Evolutionary conservation across 2,113 vertebrate genomes (phyloP).

Genomic region (Ia io): DNA sequence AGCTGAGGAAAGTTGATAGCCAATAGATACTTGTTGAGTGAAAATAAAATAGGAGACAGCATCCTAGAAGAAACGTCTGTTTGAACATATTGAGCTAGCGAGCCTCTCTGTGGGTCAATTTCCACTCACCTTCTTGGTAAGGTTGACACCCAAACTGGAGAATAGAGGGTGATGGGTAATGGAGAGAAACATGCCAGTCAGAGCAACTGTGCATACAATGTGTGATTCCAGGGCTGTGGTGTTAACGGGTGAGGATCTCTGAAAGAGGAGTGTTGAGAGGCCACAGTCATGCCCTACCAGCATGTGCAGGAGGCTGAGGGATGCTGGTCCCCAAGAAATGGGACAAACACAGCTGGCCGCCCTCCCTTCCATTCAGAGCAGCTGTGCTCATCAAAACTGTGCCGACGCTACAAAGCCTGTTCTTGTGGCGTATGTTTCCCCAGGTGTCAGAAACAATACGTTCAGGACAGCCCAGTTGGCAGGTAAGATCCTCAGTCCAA

Average conservation of each 20-base stretch:
- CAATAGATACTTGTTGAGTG: background rate
- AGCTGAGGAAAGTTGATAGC: background rate
- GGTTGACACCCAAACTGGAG: background rate
- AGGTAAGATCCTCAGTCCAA: conserved; percentile 64
- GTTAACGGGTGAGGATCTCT: conserved; percentile 8
- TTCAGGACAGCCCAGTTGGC: conserved; percentile 54
- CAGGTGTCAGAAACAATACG: conserved; percentile 50
- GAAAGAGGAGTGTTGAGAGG: background rate
- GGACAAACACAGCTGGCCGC: conserved; percentile 31
- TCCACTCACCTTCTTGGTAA: background rate
- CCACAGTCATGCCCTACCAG: background rate
- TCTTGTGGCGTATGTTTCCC: conserved; percentile 6
- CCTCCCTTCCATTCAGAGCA: conserved; percentile 21
- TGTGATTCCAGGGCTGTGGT: background rate
- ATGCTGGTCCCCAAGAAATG: background rate
- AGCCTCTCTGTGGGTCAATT: background rate
- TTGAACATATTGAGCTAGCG: background rate
- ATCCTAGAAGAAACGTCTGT: background rate
- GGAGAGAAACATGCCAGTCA: background rate
- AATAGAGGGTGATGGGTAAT: background rate
- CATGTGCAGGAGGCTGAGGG: background rate
- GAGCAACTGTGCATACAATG: background rate
- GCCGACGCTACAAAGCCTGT: conserved; percentile 40
- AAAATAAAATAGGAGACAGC: background rate
- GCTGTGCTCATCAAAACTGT: conserved; percentile 40